These are phyloP conservation scores for Passer domesticus DNA, from an alignment of 2,113 vertebrate species.

Conservation along the genomic window DNA sequence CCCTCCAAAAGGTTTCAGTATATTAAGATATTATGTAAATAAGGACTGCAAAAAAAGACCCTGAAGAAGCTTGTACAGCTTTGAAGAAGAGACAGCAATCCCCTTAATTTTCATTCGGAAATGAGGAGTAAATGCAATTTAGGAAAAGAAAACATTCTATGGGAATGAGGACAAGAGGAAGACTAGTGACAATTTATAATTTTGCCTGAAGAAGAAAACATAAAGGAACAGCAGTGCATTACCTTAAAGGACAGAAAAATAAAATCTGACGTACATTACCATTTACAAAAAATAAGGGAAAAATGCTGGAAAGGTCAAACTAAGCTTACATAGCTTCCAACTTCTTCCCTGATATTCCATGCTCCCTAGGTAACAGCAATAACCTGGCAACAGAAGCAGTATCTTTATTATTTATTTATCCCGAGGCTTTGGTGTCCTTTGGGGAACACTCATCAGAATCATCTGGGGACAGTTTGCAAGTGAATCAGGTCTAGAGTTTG, in stretches of 20 bases:
- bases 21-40: not conserved
- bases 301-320: not conserved
- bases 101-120: not conserved
- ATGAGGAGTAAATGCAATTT: not conserved
- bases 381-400: not conserved
- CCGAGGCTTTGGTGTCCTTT: not conserved
- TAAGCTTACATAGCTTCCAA: not conserved
- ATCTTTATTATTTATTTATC: not conserved
- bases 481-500: not conserved
- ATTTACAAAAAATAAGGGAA: not conserved
- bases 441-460: not conserved
- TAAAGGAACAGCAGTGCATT: accelerated
- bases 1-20: not conserved
- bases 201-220: not conserved
- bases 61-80: not conserved
- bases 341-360: not conserved
- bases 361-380: not conserved
- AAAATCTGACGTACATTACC: accelerated
- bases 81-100: not conserved
- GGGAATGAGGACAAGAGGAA: not conserved
- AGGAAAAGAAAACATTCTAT: not conserved
- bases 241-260: not conserved
- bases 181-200: not conserved
- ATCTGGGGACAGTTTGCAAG: not conserved
- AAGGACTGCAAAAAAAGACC: not conserved